Percentiles rank a stretch among this genome's conserved stretches.
phyloP scores from a whole-genome alignment of 1,140 invertebrate species.

The Pollicipes pollicipes region DNA sequence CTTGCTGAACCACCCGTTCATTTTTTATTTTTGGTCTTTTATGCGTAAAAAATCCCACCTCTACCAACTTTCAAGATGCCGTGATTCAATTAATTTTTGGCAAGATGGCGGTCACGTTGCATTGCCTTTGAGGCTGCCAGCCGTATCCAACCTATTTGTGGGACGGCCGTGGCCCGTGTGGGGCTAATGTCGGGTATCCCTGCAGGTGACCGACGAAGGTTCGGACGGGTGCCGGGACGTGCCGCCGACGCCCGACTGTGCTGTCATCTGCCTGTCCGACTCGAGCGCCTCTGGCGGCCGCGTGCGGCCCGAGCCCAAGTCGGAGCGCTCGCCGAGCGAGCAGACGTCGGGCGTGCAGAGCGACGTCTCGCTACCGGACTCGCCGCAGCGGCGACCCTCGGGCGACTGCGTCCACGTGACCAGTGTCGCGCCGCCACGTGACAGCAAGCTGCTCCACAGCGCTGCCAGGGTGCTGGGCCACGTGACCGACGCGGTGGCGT shows the following conservation, averaged over 20 bases:
- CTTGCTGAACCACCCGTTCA: too few relatives aligned
- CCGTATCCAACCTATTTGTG: too few relatives aligned
- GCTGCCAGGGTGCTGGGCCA: not conserved
- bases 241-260: not conserved
- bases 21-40: too few relatives aligned
- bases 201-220: not conserved
- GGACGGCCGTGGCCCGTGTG: too few relatives aligned
- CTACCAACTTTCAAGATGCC: too few relatives aligned
- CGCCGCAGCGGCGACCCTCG: not conserved
- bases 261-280: not conserved
- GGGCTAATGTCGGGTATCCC: too few relatives aligned
- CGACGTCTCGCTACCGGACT: not conserved
- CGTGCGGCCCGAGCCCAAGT: not conserved
- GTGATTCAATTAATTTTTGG: too few relatives aligned
- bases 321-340: not conserved
- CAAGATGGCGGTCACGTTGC: too few relatives aligned
- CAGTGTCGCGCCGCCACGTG: not conserved
- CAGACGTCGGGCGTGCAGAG: not conserved
- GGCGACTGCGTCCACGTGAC: not conserved
- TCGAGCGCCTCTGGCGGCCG: not conserved
- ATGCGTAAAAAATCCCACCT: too few relatives aligned
- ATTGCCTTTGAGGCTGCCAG: too few relatives aligned
- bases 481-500: not conserved
- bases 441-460: not conserved
- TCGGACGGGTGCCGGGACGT: not conserved